These are phyloP conservation scores for Synergus umbraculus DNA, from an alignment of 2,888 invertebrate genomes.

Conservation along the genomic window DNA sequence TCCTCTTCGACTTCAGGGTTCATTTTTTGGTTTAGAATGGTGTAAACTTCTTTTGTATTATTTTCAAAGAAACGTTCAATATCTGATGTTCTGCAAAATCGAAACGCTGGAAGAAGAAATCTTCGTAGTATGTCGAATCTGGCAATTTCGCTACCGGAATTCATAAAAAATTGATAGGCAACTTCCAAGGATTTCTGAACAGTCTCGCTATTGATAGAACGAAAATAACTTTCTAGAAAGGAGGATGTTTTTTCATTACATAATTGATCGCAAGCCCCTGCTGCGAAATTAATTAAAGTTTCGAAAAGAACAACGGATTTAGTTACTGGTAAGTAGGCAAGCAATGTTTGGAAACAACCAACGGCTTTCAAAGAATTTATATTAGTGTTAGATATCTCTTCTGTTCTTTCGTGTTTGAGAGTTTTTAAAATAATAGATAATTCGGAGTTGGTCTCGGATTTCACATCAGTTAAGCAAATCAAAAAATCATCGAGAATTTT, in stretches of 20 bases:
- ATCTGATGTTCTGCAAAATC: conserved; percentile 57
- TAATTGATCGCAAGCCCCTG: conserved; percentile 60
- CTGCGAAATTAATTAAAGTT: conserved; percentile 62
- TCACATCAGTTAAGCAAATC: conserved; percentile 61
- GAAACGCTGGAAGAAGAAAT: conserved; percentile 72
- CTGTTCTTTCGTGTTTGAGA: conserved; percentile 41
- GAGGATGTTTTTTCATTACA: conserved; percentile 60
- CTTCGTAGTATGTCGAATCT: conserved; percentile 70
- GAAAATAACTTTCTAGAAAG: conserved; percentile 62
- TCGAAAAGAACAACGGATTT: conserved; percentile 66
- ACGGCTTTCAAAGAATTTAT: conserved; percentile 53
- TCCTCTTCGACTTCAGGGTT: conserved; percentile 52
- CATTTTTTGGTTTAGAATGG: conserved; percentile 55
- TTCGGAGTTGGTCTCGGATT: conserved; percentile 52
- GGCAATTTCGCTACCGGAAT: conserved; percentile 53
- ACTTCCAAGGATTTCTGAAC: conserved; percentile 63
- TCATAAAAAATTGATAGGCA: conserved; percentile 64
- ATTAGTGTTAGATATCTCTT: conserved; percentile 41
- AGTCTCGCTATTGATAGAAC: conserved; percentile 52
- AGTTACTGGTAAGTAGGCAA: conserved; percentile 64
- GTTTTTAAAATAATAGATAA: conserved; percentile 56
- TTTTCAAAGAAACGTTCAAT: conserved; percentile 69
- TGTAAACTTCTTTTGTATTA: conserved; percentile 65
- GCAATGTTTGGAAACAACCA: conserved; percentile 65
- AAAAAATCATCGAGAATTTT: conserved; percentile 67